Evolutionary conservation across 2,113 vertebrate genomes (phyloP).

Genomic region (Parus major): DNA sequence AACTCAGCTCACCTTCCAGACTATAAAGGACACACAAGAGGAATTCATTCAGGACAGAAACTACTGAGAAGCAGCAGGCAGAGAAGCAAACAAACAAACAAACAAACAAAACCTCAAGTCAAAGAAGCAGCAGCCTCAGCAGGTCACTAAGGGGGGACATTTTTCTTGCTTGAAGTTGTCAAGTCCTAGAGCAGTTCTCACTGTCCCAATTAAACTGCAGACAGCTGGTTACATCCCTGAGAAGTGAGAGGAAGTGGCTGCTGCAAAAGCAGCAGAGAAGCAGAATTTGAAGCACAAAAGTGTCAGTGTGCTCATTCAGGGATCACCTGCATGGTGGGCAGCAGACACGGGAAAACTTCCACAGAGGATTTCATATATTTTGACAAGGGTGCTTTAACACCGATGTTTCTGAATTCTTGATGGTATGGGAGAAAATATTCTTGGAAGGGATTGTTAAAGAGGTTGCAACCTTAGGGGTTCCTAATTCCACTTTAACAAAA

Average conservation of each 20-base stretch:
- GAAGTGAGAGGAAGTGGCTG: background rate
- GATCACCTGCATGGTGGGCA: background rate
- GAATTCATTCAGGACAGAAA: background rate
- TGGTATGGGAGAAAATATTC: background rate
- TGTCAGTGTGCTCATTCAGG: background rate
- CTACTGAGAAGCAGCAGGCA: background rate
- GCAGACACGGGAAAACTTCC: background rate
- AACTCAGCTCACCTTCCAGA: background rate
- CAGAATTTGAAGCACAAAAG: background rate
- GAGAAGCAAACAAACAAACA: constrained; percentile 3
- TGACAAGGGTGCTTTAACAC: background rate
- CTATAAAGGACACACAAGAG: background rate
- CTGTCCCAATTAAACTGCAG: constrained; percentile 27
- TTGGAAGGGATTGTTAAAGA: background rate
- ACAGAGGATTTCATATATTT: background rate
- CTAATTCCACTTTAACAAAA: background rate
- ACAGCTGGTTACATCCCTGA: background rate
- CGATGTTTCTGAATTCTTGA: background rate
- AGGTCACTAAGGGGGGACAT: background rate
- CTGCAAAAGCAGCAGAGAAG: background rate
- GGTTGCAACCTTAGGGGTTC: accelerated
- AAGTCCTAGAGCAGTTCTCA: background rate
- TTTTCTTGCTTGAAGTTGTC: constrained; percentile 1
- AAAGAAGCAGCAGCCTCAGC: background rate
- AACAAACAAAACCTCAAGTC: background rate